Percentiles rank a stretch among this genome's conserved stretches.
Evolutionary conservation across 2,797 vertebrate genomes (phyloP).

Genomic region (Tragelaphus eurycerus): DNA sequence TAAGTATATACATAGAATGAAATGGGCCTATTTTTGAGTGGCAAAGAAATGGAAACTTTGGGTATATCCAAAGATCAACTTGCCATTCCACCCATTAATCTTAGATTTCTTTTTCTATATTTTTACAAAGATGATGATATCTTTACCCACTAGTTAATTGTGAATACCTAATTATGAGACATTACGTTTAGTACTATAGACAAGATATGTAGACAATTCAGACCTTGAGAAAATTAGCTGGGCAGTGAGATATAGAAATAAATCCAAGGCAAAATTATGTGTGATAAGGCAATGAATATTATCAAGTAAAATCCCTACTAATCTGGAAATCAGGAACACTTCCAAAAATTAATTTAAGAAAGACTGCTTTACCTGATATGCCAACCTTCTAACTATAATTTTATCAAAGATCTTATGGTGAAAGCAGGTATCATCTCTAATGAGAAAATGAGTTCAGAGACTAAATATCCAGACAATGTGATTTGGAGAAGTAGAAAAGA

Average conservation of each 20-base stretch:
- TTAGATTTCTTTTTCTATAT: not conserved
- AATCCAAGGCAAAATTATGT: conserved; percentile 5
- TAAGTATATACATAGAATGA: not conserved
- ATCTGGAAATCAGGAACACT: not conserved
- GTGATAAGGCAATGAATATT: not conserved
- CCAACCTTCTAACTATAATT: not conserved
- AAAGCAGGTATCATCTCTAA: not conserved
- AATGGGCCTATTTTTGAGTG: not conserved
- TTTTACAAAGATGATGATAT: not conserved
- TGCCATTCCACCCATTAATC: not conserved
- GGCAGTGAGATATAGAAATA: not conserved
- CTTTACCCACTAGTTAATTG: not conserved
- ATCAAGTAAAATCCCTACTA: not conserved
- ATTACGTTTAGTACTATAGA: not conserved
- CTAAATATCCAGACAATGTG: not conserved
- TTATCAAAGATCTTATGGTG: not conserved
- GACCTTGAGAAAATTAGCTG: not conserved
- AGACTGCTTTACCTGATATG: not conserved
- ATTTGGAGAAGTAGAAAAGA: not conserved
- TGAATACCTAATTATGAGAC: not conserved
- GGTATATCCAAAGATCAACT: not conserved
- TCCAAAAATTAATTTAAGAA: conserved; percentile 7
- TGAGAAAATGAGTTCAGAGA: conserved; percentile 3
- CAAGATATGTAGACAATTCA: not conserved
- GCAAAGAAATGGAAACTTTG: not conserved